phyloP scores from a whole-genome alignment of 2,888 invertebrate species.

The Sinohyriopsis cumingii region DNA sequence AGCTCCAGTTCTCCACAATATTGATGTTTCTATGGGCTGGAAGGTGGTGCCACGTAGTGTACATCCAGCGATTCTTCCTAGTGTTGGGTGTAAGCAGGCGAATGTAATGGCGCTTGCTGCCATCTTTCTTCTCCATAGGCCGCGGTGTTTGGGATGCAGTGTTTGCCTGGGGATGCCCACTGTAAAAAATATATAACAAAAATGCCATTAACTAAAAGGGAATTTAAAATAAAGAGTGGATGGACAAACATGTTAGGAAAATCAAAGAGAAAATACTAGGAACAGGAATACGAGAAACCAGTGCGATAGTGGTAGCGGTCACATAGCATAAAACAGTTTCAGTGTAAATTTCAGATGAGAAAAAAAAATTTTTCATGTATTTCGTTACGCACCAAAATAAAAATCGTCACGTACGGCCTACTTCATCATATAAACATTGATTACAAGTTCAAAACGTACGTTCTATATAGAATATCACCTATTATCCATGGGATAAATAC shows the following conservation, averaged over 20 bases:
- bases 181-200: background rate
- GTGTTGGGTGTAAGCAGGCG: constrained; percentile 58
- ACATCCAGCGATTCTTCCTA: constrained; percentile 63
- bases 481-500: no score
- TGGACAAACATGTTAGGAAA: background rate
- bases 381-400: no score
- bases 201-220: background rate
- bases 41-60: constrained; percentile 69
- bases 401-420: no score
- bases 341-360: no score
- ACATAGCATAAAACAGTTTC: no score
- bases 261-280: background rate
- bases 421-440: no score
- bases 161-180: constrained; percentile 22
- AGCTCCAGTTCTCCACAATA: constrained; percentile 53
- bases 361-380: no score
- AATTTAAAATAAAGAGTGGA: constrained; percentile 1
- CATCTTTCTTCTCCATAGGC: constrained; percentile 18
- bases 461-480: no score
- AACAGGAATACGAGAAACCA: no score
- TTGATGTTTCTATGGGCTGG: constrained; percentile 53
- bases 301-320: no score
- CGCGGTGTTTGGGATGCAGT: constrained; percentile 3
- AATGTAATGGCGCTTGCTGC: constrained; percentile 41
- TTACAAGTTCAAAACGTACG: no score